phyloP scores from a whole-genome alignment of 2,113 vertebrate species.

The Panthera uncia region DNA sequence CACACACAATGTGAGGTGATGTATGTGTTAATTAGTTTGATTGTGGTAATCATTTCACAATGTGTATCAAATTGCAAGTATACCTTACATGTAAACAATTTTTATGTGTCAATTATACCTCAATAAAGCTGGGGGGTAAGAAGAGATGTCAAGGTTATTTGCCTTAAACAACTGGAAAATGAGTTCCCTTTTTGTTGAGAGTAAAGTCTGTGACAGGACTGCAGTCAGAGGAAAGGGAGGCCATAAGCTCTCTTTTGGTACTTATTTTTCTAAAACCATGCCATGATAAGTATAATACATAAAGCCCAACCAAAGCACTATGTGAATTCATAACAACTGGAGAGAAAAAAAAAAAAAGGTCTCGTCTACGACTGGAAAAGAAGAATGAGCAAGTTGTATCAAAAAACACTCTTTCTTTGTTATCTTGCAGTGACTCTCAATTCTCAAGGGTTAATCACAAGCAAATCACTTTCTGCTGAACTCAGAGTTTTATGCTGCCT shows the following conservation, averaged over 20 bases:
- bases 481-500: conserved; percentile 74
- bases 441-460: conserved; percentile 79
- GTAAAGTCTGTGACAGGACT: background rate
- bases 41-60: background rate
- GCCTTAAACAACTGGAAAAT: background rate
- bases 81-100: background rate
- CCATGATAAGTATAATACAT: conserved; percentile 29
- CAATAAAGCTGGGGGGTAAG: background rate
- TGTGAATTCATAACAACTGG: conserved; percentile 58
- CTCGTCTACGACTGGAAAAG: conserved; percentile 55
- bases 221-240: background rate
- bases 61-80: background rate
- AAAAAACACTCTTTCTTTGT: conserved; percentile 62
- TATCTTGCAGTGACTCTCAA: conserved; percentile 70
- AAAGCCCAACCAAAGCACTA: conserved; percentile 24
- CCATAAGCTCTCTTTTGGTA: background rate
- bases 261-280: background rate
- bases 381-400: conserved; percentile 71
- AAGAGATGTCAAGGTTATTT: background rate
- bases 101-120: background rate
- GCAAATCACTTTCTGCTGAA: conserved; percentile 79
- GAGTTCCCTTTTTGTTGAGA: background rate
- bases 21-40: background rate
- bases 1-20: background rate
- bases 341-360: conserved; percentile 10